Evolutionary conservation across 23 tunicate genomes (phyloP).

Genomic region (Ciona savignyi): DNA sequence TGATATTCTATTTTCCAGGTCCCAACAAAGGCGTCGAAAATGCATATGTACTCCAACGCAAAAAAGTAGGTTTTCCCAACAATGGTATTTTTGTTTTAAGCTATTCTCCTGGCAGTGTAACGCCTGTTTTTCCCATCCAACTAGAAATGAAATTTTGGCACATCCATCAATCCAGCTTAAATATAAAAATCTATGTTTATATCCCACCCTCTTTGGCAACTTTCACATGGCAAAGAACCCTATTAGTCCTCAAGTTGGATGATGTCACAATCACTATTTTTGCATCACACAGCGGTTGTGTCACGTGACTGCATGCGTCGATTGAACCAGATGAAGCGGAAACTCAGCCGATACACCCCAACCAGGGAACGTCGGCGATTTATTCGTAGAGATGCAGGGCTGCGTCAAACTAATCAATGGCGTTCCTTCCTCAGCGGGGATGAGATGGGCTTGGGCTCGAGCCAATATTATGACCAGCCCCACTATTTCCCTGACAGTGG

Average conservation of each 20-base stretch:
- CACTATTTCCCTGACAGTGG: neutral
- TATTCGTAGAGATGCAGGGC: neutral
- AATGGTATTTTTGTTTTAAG: too few species aligned
- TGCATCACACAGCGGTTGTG: neutral
- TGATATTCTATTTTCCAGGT: neutral
- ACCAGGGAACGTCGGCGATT: neutral
- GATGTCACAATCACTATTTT: neutral
- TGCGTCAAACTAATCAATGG: neutral
- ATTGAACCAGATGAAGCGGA: neutral
- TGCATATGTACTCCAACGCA: neutral
- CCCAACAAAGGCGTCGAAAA: neutral
- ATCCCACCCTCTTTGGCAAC: too few species aligned
- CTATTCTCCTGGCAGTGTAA: too few species aligned
- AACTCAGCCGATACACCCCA: neutral
- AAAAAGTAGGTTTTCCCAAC: neutral
- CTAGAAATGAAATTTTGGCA: too few species aligned
- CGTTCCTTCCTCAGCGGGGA: neutral
- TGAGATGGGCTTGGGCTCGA: neutral
- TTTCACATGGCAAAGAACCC: too few species aligned
- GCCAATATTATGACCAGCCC: neutral
- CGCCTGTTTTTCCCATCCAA: too few species aligned
- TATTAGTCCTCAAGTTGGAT: neutral
- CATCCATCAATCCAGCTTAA: too few species aligned
- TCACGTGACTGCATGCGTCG: constrained; percentile 1
- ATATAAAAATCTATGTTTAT: too few species aligned